Evolutionary conservation across 35 echinoderm and acorn worm genomes (phyloP).

Genomic region (Ophiothrix spiculata): DNA sequence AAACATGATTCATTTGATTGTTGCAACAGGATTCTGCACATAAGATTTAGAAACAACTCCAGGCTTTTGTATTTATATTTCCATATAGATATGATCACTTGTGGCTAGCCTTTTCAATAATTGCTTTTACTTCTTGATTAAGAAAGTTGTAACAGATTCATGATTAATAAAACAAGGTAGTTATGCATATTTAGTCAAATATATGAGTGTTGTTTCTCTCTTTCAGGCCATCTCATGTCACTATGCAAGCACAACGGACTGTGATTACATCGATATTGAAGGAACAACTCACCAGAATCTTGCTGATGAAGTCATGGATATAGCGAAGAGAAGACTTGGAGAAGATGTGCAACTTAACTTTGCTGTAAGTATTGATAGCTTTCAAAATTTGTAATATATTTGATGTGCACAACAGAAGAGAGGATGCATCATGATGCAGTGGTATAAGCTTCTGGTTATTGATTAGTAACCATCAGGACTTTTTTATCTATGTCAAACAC

Average conservation of each 20-base stretch:
- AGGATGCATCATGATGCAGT: neutral
- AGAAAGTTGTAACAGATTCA: neutral
- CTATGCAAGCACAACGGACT: slow-evolving; percentile 65
- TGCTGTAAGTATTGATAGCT: slow-evolving; percentile 44
- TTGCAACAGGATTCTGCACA: neutral
- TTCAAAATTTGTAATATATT: neutral
- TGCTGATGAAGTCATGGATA: slow-evolving; percentile 58
- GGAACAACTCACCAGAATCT: slow-evolving; percentile 85
- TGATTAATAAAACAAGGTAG: neutral
- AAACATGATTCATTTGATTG: neutral
- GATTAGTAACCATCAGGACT: neutral
- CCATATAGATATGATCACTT: neutral
- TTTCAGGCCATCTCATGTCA: slow-evolving; percentile 95
- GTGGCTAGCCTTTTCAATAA: neutral
- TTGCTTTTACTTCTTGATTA: neutral
- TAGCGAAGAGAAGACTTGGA: slow-evolving; percentile 62
- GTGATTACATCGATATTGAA: slow-evolving; percentile 85
- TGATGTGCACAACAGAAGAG: neutral
- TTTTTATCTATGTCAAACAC: neutral
- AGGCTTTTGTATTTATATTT: neutral
- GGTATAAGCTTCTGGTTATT: neutral
- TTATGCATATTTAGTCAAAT: neutral
- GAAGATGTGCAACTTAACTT: slow-evolving; percentile 43
- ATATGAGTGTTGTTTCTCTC: neutral
- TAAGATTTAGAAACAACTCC: neutral